phyloP scores from a whole-genome alignment of 2,797 vertebrate genomes.

The Galagoides demidoff region DNA sequence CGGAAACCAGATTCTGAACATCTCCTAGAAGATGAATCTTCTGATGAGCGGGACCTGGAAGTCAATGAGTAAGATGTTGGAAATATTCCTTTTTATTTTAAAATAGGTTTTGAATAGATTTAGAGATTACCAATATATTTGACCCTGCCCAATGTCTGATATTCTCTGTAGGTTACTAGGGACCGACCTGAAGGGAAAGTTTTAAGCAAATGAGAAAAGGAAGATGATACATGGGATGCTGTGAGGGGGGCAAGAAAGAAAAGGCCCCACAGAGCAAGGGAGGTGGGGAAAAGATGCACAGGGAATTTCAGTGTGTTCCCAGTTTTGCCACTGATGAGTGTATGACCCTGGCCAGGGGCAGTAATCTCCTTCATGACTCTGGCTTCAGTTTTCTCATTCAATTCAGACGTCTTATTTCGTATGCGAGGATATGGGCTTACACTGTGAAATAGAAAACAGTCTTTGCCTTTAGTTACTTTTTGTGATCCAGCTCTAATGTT shows the following conservation, averaged over 20 bases:
- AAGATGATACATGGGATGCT: background rate
- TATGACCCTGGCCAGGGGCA: background rate
- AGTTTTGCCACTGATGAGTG: background rate
- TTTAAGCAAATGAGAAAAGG: background rate
- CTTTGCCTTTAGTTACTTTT: background rate
- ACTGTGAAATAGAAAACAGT: background rate
- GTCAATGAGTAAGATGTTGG: slow-evolving; percentile 84
- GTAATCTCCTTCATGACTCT: background rate
- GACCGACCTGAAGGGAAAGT: background rate
- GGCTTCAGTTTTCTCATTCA: background rate
- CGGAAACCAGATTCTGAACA: slow-evolving; percentile 89
- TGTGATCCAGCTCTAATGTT: background rate
- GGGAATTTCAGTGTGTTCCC: background rate
- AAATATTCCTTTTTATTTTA: background rate
- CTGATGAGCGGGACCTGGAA: slow-evolving; percentile 83
- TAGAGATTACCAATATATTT: background rate
- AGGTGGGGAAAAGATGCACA: background rate
- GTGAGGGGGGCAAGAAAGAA: no score
- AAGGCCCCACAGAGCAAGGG: background rate
- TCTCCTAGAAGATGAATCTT: slow-evolving; percentile 83
- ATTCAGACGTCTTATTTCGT: background rate
- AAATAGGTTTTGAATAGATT: background rate
- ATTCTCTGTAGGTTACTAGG: background rate
- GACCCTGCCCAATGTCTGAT: background rate
- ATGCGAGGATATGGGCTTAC: background rate